Evolutionary conservation across 2,888 invertebrate species (phyloP), one percentile per base, ranked within the genome.

Genomic region (Syrphus vitripennis): DNA sequence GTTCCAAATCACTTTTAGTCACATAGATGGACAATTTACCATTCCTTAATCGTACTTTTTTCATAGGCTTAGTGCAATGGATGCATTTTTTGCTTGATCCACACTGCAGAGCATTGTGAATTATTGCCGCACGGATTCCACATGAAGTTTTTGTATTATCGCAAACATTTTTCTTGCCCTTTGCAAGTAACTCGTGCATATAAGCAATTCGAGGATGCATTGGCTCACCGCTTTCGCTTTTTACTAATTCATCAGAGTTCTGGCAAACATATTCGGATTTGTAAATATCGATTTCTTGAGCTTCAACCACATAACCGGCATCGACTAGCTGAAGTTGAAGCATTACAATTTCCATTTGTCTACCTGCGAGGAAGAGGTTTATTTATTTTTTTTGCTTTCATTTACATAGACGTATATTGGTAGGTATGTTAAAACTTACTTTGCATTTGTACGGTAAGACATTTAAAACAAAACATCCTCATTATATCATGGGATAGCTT

Each of bases 311-410:
- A 89, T 95, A 94, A 0, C 98, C 97, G 2, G 94, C 94, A 89
- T 97, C 95, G 4, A 98, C 92, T 4, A 98, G 93, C 89, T 97
- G 96, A 16, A 96, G 93, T 72, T 97, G 93, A 34, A 96, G 90
- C 55, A 87, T 88, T 0, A 91, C 24, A 4, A 93, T 91, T 77
- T 92, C 90, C 63, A 91, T 90, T 14, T 92, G 89, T 77, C 92
- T 90, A 42, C 0, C 63, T 63, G 9, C 0, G 5, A 16, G 10
- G 7, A 1, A 14, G 21, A 24, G 1, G 2, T 21, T 48, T 14
- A 45, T 50, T 24, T 3, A 50, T 26, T 50, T 6, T 14, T 26
- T n/a, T 14, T n/a, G n/a, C n/a, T n/a, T n/a, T n/a, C n/a, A n/a
- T n/a, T n/a, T n/a, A n/a, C n/a, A n/a, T n/a, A n/a, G n/a, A n/a